Evolutionary conservation across 2,113 vertebrate genomes (phyloP), one percentile per base, ranked within the genome.

Genomic region (Danionella cerebrum): DNA sequence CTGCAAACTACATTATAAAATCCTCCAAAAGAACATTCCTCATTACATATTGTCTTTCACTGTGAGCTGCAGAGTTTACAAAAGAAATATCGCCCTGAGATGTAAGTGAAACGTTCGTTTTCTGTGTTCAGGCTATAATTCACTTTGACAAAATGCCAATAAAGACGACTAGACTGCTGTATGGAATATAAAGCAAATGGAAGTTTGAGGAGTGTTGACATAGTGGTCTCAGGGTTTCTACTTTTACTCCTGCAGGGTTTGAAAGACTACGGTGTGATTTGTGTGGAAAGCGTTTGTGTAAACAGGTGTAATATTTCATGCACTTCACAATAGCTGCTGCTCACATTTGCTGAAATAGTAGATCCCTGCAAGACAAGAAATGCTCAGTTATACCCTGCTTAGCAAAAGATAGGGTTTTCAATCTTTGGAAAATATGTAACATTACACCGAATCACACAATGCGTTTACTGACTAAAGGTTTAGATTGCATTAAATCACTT

Each of bases 251-350:
- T 35, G 19, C 4, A 14, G 29, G 29, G 39, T 9, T 47, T 35
- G 39, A 13, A 67, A 38, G 35, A 12, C 47, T 2, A 25, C 47
- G 3, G 45, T 12, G 9, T 25, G 13, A 6, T 36, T 14, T 31
- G 10, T 29, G 7, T 31, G 10, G 18, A 4, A 18, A 22, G 22
- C 10, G 27, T 57, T 67, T 67, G 25, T 57, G 41, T 67, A 67
- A 67, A 57, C 65, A 35, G 27, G 65, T 47, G 27, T 57, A 16
- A 42, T 67, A 44, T 57, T 45, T 35, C 52, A 57, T 36, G 22
- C 8, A 14, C 22, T 12, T 39, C 35, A 29, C 22, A 65, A 51
- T 65, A 41, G 47, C 9, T 13, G 31, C 53, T 36, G 7, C 35
- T 9, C 53, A n/a, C 11, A 2, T 8, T 55, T 58, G 21, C 19